Base-by-base conservation (phyloP, 2,888 invertebrate species). In the Gnatocerus cornutus region DNA sequence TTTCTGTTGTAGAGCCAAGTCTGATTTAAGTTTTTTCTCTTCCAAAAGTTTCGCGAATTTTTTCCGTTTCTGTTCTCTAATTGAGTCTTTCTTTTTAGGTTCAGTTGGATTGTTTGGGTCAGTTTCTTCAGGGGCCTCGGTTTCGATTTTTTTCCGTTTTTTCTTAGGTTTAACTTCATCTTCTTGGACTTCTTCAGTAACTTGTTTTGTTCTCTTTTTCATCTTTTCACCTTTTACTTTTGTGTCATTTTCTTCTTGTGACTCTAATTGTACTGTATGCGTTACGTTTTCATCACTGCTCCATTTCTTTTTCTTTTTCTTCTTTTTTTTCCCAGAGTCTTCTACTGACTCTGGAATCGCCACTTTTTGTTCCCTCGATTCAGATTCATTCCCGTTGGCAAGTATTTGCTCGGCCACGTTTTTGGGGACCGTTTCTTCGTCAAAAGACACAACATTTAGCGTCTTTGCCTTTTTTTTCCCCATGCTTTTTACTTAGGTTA, bases 21-120 rank as follows among this genome's bases (percentile, higher is more conserved):
- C 88, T 8, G 85, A 82, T 48, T 87, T 87, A 53, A 86, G 84
- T 76, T 87, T 88, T 50, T 87, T 89, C 53, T 87, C 87, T 45
- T 87, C 87, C 72, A 89, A 80, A 0, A 89, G 85, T 75, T 89
- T 84, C 21, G 87, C 86, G 78, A 88, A 87, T 77, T 89, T 92
- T 80, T 90, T 89, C 72, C 86, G 88, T 80, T 93, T 93, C 76
- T 88, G 85, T 78, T 90, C 89, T 0, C 93, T 86, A 62, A 89
- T 90, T 0, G 93, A 92, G 74, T 78, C 85, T 78, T 75, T 83
- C 78, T 62, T 78, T 69, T 73, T 84, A 66, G 69, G 84, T 84
- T 43, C 82, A 70, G 78, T 79, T 72, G 79, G 87, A 10, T 27
- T 46, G 9, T 7, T 29, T 16, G 45, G 16, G 8, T 45, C 33